Evolutionary conservation across 2,888 invertebrate species (phyloP), one percentile per base, ranked within the genome.

Genomic region (Drosophila koepferae): DNA sequence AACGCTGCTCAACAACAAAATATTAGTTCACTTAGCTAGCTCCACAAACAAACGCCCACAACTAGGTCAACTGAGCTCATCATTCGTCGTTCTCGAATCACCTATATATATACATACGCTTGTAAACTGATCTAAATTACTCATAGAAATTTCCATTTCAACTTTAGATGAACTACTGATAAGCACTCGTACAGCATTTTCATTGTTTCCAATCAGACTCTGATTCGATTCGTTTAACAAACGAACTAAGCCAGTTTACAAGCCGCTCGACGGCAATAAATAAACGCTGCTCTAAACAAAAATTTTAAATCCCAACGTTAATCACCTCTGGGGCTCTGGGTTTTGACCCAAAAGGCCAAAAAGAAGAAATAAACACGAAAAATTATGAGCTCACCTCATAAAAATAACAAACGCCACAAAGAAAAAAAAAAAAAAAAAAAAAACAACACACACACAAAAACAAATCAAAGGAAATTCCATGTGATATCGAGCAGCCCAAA

Each of bases 341-440:
- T 59, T 61, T 73, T 85, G 85, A 82, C 85, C 82, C 80, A 74
- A 77, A 79, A 81, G 67, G 49, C 69, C 63, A 70, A 63, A 31
- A 54, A 53, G 23, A 70, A 63, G 60, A 58, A 59, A 67, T 66
- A 77, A 61, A 66, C 73, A 71, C 69, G 61, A 67, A 77, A 84
- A 89, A 80, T 86, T 89, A 89, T 86, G 86, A 86, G 87, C 89
- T 89, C 86, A 89, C 74, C 85, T 78, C 82, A 80, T 82, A 89
- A 89, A 89, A 87, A 86, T 89, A 86, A 80, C 78, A 65, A 79
- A 82, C 63, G 58, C 60, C 43, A 59, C 46, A 51, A 49, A 38
- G n/a, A 56, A 65, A 55, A 28, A 65, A 51, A 53, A 31, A 62
- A 49, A 20, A 0, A 73, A 65, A 55, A 28, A 65, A 51, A 53